phyloP scores from a whole-genome alignment of 2,113 vertebrate genomes.

The Arizona elegans region DNA sequence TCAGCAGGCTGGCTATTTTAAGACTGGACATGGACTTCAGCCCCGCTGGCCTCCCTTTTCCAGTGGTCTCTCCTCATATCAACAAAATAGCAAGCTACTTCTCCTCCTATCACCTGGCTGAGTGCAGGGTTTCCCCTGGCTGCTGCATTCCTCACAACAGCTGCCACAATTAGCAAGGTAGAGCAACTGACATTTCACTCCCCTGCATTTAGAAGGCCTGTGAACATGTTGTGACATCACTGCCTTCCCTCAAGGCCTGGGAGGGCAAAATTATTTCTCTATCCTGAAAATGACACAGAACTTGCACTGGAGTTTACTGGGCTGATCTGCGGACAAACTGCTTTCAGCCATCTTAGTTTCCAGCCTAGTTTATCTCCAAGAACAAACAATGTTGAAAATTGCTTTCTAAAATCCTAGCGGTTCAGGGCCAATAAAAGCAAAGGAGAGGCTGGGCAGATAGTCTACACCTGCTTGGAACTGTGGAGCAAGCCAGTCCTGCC shows the following conservation, averaged over 20 bases:
- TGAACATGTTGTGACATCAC: background rate
- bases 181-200: background rate
- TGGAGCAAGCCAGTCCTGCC: conserved; percentile 35
- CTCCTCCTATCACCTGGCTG: background rate
- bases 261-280: background rate
- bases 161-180: background rate
- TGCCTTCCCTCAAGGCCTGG: background rate
- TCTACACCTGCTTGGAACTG: conserved; percentile 43
- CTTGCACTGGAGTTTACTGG: background rate
- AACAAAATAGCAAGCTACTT: background rate
- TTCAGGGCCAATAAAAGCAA: conserved; percentile 60
- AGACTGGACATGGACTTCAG: background rate
- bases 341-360: background rate
- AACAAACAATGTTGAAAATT: conserved; percentile 18
- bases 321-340: background rate
- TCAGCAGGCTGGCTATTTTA: background rate
- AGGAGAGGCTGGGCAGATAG: conserved; percentile 56
- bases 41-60: background rate
- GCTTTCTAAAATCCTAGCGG: conserved; percentile 49
- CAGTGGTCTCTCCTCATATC: background rate
- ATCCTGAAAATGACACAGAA: background rate
- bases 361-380: conserved; percentile 11
- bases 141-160: background rate
- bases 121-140: background rate
- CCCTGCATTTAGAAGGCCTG: background rate